Percentiles rank a stretch among this genome's conserved stretches.
Conservation (phyloP, 1,140 invertebrate genomes). For the Anadara kagoshimensis region DNA sequence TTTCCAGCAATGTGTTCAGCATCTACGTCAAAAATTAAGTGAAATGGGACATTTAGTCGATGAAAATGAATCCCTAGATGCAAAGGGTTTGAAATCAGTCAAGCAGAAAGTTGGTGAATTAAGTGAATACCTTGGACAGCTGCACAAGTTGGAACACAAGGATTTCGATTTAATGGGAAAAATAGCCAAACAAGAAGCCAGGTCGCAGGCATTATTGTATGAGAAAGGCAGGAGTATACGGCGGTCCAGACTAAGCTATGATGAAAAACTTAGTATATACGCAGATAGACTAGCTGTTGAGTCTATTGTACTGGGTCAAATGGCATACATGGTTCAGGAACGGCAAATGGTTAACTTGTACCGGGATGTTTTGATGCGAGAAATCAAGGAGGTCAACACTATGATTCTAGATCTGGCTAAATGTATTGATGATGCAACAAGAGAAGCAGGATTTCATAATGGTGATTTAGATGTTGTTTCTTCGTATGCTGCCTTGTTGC, state of each 20-base stretch:
- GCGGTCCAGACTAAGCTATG: conserved; percentile 39
- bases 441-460: conserved; percentile 48
- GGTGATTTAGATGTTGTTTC: conserved; percentile 55
- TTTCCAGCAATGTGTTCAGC: conserved; percentile 57
- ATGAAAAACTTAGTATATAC: conserved; percentile 63
- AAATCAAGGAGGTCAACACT: conserved; percentile 63
- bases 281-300: conserved; percentile 66
- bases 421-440: conserved; percentile 55
- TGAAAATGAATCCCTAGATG: conserved; percentile 57
- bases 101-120: conserved; percentile 56
- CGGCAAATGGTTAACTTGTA: conserved; percentile 46
- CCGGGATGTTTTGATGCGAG: conserved; percentile 52
- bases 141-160: conserved; percentile 50
- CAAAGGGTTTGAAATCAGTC: conserved; percentile 53
- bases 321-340: conserved; percentile 62
- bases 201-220: conserved; percentile 18
- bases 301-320: conserved; percentile 65
- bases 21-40: conserved; percentile 57
- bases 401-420: conserved; percentile 55
- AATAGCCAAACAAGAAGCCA: conserved; percentile 50
- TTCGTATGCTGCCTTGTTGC: conserved; percentile 62
- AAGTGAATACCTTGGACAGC: conserved; percentile 56
- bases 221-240: conserved; percentile 36
- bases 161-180: conserved; percentile 63
- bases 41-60: conserved; percentile 48